A percentile compares a stretch with the other conserved stretches of the same genome.
phyloP scores from a whole-genome alignment of 1,140 invertebrate genomes.

The Drosophila repletoides region DNA sequence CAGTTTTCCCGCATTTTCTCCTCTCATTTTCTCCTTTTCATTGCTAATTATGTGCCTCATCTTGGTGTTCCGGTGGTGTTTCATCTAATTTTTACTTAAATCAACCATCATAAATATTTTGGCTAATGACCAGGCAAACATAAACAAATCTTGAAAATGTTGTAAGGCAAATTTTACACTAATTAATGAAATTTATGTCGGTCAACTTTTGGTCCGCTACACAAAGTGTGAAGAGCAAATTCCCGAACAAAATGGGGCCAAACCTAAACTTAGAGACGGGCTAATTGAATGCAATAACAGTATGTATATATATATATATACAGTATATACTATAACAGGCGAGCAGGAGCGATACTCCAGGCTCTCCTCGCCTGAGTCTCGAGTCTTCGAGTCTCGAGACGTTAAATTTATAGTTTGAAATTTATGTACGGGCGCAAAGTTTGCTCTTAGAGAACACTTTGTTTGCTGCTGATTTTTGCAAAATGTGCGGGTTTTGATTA shows the following conservation, averaged over 20 bases:
- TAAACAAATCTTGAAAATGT: conserved; percentile 66
- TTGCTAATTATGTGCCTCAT: no score
- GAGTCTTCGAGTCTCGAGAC: background rate
- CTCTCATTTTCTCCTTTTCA: conserved; percentile 12
- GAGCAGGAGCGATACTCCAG: no score
- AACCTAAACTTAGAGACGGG: conserved; percentile 2
- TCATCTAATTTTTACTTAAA: conserved; percentile 8
- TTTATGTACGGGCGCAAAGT: conserved; percentile 41
- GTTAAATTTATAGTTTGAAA: conserved; percentile 27
- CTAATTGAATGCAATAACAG: conserved; percentile 32
- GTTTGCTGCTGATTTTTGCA: conserved; percentile 60
- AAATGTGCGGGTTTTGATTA: conserved; percentile 43
- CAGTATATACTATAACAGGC: no score
- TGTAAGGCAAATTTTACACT: conserved; percentile 50
- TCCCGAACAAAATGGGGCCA: conserved; percentile 10
- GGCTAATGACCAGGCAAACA: conserved; percentile 50
- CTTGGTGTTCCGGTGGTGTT: no score
- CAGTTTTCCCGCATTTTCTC: conserved; percentile 33
- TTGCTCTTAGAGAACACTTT: conserved; percentile 59
- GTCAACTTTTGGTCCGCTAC: conserved; percentile 53
- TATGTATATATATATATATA: no score
- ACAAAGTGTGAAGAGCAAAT: conserved; percentile 4
- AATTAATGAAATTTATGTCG: conserved; percentile 75
- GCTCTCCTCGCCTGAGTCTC: no score
- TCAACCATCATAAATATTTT: conserved; percentile 52